Percentiles rank a stretch among this genome's conserved stretches.
Evolutionary conservation across 2,797 vertebrate species (phyloP).

Genomic region (Nothura maculosa): DNA sequence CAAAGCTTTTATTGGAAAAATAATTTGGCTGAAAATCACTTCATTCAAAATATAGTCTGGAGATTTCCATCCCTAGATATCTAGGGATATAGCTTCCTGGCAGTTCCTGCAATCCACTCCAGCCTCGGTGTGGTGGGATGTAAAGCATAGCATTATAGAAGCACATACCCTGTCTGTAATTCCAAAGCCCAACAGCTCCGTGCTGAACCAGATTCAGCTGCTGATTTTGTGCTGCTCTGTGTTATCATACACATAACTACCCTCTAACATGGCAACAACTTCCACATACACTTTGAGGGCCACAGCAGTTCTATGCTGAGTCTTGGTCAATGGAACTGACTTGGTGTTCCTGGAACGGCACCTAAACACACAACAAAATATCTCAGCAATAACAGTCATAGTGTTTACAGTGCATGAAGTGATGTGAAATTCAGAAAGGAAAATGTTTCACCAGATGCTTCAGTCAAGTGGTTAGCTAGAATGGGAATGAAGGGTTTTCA

Average conservation of each 20-base stretch:
- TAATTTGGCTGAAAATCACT: neutral
- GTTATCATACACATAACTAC: neutral
- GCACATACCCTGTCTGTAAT: rapidly evolving
- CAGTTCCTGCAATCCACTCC: neutral
- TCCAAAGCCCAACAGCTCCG: neutral
- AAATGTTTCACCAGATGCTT: neutral
- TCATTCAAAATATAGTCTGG: neutral
- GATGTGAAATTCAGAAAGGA: neutral
- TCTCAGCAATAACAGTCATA: neutral
- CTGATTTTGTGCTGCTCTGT: neutral
- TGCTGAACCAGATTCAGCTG: neutral
- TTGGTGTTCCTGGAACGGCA: neutral
- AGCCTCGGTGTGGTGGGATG: neutral
- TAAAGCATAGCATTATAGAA: neutral
- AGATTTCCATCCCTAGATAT: neutral
- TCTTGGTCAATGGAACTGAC: neutral
- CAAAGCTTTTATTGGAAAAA: neutral
- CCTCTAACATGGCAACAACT: neutral
- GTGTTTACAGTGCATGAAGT: neutral
- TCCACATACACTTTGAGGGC: neutral
- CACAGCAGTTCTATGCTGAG: neutral
- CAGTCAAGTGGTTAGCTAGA: neutral
- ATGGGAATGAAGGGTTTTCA: neutral
- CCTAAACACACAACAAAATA: neutral
- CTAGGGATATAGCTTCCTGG: rapidly evolving